phyloP scores from a whole-genome alignment of 1,140 invertebrate genomes.

The Oedothorax gibbosus region DNA sequence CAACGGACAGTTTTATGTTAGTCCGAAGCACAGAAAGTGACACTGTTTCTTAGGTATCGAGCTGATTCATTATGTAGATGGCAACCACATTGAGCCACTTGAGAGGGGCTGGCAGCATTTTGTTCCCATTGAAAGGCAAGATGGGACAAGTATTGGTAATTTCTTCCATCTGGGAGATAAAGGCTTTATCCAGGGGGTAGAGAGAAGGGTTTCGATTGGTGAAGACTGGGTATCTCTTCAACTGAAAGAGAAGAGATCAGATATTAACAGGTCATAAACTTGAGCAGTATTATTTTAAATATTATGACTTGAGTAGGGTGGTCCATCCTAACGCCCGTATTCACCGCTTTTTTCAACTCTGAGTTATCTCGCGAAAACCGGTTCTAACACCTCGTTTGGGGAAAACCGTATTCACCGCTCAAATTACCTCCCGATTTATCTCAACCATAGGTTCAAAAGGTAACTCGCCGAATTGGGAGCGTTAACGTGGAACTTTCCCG shows the following conservation, averaged over 20 bases:
- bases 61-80: constrained; percentile 59
- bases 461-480: no score
- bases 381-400: no score
- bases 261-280: no score
- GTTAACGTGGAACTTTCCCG: no score
- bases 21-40: constrained; percentile 6
- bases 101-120: constrained; percentile 35
- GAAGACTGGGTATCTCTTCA: not conserved
- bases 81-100: constrained; percentile 40
- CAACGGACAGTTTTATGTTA: constrained; percentile 3
- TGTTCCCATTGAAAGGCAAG: constrained; percentile 47
- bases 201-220: not conserved
- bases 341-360: no score
- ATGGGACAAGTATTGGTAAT: constrained; percentile 3
- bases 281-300: no score
- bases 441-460: no score
- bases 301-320: no score
- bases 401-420: no score
- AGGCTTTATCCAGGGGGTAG: constrained; percentile 32
- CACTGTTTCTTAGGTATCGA: constrained; percentile 48
- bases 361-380: no score
- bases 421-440: no score
- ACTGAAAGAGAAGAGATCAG: not conserved
- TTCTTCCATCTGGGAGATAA: constrained; percentile 28
- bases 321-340: no score